Evolutionary conservation across 2,888 invertebrate species (phyloP).

Genomic region (Bursaphelenchus okinawaensis): DNA sequence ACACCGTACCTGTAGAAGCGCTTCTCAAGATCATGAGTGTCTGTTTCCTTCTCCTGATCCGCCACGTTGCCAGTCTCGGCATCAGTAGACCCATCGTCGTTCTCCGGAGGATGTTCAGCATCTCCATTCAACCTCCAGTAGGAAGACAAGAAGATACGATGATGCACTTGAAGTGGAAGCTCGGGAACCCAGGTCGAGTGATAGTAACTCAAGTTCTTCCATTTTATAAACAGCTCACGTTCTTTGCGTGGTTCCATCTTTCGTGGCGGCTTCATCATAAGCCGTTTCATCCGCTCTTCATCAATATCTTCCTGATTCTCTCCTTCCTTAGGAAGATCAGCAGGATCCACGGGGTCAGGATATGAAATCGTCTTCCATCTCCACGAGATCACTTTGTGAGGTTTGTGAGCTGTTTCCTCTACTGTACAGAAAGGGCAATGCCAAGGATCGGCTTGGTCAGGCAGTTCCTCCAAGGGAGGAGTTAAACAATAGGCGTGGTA

Average conservation of each 20-base stretch:
- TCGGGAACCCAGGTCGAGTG: slow-evolving; percentile 66
- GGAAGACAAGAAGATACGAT: slow-evolving; percentile 62
- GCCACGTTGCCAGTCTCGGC: slow-evolving; percentile 48
- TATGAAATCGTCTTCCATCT: slow-evolving; percentile 67
- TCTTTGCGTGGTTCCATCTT: slow-evolving; percentile 49
- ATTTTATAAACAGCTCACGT: slow-evolving; percentile 94
- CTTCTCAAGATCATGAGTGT: slow-evolving; percentile 62
- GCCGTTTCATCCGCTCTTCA: slow-evolving; percentile 57
- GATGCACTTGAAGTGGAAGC: slow-evolving; percentile 42
- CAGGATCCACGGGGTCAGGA: slow-evolving; percentile 42
- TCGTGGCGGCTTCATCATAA: slow-evolving; percentile 45
- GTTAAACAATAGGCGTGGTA: slow-evolving; percentile 97
- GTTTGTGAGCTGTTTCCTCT: slow-evolving; percentile 65
- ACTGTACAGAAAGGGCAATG: slow-evolving; percentile 81
- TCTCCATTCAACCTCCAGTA: slow-evolving; percentile 91
- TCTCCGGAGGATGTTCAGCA: slow-evolving; percentile 84
- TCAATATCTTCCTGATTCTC: slow-evolving; percentile 59
- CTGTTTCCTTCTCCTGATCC: slow-evolving; percentile 57
- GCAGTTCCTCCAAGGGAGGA: slow-evolving; percentile 93
- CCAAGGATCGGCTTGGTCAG: slow-evolving; percentile 78
- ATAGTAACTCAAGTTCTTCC: slow-evolving; percentile 95
- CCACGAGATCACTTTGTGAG: slow-evolving; percentile 93
- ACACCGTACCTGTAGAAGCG: slow-evolving; percentile 79
- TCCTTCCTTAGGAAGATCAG: slow-evolving; percentile 41
- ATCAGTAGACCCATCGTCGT: slow-evolving; percentile 66